Percentiles rank a stretch among this genome's conserved stretches.
phyloP scores from a whole-genome alignment of 2,888 invertebrate species.

The Lithosia quadra region DNA sequence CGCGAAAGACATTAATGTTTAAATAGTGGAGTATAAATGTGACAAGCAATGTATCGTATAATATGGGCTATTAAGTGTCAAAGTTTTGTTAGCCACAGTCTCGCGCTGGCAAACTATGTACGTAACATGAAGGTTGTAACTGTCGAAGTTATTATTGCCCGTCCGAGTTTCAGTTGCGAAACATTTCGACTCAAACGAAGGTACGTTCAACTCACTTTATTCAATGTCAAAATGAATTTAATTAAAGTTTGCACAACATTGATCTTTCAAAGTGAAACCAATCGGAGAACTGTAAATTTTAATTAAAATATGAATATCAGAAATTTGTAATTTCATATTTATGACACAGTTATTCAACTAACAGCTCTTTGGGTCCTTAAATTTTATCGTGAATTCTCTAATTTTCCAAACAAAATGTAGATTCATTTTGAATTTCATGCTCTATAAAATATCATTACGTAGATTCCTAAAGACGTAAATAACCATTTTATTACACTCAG shows the following conservation, averaged over 20 bases:
- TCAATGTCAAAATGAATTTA: conserved; percentile 67
- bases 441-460: conserved; percentile 18
- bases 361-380: conserved; percentile 12
- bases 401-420: conserved; percentile 16
- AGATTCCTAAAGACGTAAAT: conserved; percentile 21
- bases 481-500: conserved; percentile 32
- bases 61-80: conserved; percentile 71
- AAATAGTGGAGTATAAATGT: conserved; percentile 37
- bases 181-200: conserved; percentile 48
- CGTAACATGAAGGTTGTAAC: conserved; percentile 70
- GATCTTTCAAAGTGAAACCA: conserved; percentile 57
- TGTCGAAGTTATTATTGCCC: conserved; percentile 77
- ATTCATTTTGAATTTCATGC: conserved; percentile 17
- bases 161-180: conserved; percentile 62
- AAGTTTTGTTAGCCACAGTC: conserved; percentile 68
- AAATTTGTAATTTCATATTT: conserved; percentile 33
- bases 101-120: conserved; percentile 60
- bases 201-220: conserved; percentile 54
- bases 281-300: conserved; percentile 53
- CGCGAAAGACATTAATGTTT: conserved; percentile 14
- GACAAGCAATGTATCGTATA: conserved; percentile 67
- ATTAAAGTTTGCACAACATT: conserved; percentile 64
- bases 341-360: conserved; percentile 20
- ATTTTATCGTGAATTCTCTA: conserved; percentile 12
- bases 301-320: conserved; percentile 39